Base-by-base conservation (phyloP, 2,113 vertebrate species). In the Rhombomys opimus region DNA sequence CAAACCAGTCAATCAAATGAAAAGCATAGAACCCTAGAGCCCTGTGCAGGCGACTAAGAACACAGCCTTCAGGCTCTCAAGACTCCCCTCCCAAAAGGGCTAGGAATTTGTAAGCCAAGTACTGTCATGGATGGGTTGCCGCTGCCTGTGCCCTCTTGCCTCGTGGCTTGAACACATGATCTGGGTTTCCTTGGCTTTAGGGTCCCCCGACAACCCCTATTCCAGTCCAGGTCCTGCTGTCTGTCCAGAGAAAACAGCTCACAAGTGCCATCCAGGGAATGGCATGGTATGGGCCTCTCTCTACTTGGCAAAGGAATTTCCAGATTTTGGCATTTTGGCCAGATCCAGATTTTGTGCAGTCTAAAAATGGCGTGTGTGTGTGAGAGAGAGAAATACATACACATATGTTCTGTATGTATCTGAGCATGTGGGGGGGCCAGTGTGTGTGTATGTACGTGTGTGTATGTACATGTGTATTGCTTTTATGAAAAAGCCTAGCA, bases 171-270 rank as follows among this genome's bases (percentile, higher is more conserved):
- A 63, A n/a, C 10, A 7, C 32, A 30, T 59, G 25, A 94, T 38
- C 90, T 35, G 89, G 6, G 23, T 82, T 85, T 95, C 38, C 65
- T 92, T 67, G 61, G 67, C 81, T 7, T 93, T 61, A 52, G 61
- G 22, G 13, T 46, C 52, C 35, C 63, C 2, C 1, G 0, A 50
- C 38, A 11, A 23, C 1, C 23, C 54, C 78, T 82, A 57, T 63
- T 77, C 68, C 38, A 77, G 15, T 46, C 20, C 61, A 46, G 41
- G 38, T 81, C 46, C 72, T 23, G 7, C 72, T 88, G 63, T 41
- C 41, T 92, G 38, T 41, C 35, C 25, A 20, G 25, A 32, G 73
- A 92, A 84, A 54, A 14, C 32, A n/a, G 72, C 17, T 86, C 54
- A 57, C 61, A 3, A 0, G 0, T 12, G 52, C 50, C 52, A 90